Percentiles rank a stretch among this genome's conserved stretches.
Evolutionary conservation across 1,140 invertebrate species (phyloP).

Genomic region (Trichogramma pretiosum): DNA sequence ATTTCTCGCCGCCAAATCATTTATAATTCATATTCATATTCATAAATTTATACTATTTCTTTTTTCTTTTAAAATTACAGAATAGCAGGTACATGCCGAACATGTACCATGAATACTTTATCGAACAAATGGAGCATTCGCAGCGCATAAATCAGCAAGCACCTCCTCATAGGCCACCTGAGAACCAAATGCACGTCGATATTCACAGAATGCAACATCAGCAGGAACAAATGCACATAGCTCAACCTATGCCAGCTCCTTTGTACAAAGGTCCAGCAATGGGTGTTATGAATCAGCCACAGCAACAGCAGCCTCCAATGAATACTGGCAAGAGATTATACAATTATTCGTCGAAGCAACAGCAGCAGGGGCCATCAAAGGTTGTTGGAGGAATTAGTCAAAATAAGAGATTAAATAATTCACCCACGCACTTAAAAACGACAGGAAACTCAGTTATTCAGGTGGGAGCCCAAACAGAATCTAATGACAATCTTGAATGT

Average conservation of each 20-base stretch:
- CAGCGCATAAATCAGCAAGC: constrained; percentile 10
- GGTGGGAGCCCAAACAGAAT: not conserved
- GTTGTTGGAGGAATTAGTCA: constrained; percentile 28
- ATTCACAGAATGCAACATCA: constrained; percentile 19
- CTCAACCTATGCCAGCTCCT: constrained; percentile 18
- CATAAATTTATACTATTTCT: too few species aligned
- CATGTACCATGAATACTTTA: constrained; percentile 19
- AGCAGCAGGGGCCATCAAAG: constrained; percentile 21
- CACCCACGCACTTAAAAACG: constrained; percentile 25
- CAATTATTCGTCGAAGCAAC: constrained; percentile 19
- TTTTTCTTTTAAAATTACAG: constrained; percentile 4
- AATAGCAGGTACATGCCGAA: constrained; percentile 9
- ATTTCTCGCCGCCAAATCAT: too few species aligned
- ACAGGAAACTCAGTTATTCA: not conserved
- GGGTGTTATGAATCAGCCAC: not conserved
- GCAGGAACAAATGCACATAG: constrained; percentile 19
- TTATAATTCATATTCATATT: too few species aligned
- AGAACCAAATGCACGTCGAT: constrained; percentile 24
- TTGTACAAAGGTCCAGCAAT: constrained; percentile 15
- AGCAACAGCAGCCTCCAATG: not conserved
- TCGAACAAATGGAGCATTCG: constrained; percentile 9
- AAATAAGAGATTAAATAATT: too few species aligned
- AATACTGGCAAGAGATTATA: not conserved
- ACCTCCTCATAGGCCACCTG: too few species aligned
- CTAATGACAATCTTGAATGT: too few species aligned